Evolutionary conservation across 1,140 invertebrate species (phyloP).

Genomic region (Caenorhabditis brenneri): DNA sequence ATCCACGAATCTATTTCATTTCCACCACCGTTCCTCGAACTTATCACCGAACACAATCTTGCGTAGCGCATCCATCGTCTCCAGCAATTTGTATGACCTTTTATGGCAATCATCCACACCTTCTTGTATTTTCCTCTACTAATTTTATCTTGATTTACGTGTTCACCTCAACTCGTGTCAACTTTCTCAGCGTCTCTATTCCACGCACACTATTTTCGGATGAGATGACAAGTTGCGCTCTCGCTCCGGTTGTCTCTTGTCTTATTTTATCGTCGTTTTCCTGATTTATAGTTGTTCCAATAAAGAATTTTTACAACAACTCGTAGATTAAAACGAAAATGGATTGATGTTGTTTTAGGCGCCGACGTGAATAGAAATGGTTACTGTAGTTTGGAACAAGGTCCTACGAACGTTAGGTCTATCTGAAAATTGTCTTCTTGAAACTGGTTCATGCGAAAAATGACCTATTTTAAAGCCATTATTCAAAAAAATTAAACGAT

Average conservation of each 20-base stretch:
- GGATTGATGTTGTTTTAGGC: not conserved
- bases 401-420: too few relatives aligned
- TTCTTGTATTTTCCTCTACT: not conserved
- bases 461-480: too few relatives aligned
- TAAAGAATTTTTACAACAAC: not conserved
- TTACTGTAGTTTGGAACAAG: too few relatives aligned
- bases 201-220: not conserved
- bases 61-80: not conserved
- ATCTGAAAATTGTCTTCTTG: too few relatives aligned
- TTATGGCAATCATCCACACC: conserved; percentile 38
- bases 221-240: conserved; percentile 35
- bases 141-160: conserved; percentile 37
- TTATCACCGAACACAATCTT: conserved; percentile 24
- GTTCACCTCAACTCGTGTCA: conserved; percentile 40
- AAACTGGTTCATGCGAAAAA: too few relatives aligned
- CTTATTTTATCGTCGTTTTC: conserved; percentile 34
- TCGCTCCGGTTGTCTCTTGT: conserved; percentile 3
- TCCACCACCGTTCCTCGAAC: not conserved
- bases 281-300: conserved; percentile 14
- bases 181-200: not conserved
- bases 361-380: too few relatives aligned
- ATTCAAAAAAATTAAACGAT: too few relatives aligned
- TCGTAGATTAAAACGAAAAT: not conserved
- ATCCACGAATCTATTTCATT: not conserved
- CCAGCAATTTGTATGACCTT: conserved; percentile 40